Evolutionary conservation across 2,797 vertebrate species (phyloP), one percentile per base, ranked within the genome.

Genomic region (Scomberomorus guttatus): DNA sequence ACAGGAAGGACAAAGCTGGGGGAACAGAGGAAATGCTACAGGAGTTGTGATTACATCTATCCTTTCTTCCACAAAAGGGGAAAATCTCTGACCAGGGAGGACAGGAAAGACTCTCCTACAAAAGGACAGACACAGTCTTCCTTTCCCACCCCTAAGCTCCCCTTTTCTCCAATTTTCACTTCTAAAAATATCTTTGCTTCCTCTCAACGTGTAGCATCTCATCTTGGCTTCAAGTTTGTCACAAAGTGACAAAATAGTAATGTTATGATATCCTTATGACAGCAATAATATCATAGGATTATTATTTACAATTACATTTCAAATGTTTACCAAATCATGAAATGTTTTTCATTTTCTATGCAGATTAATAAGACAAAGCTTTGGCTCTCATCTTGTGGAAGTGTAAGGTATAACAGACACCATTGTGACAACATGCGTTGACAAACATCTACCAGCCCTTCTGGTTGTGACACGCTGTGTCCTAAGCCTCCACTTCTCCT

Each of bases 81-180:
- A 39, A 46, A 14, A 44, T 52, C 15, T 54, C 32, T 34, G 46
- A 75, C 6, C 24, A 65, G 12, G 32, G 50, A n/a, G 61, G 61
- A 80, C 70, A 84, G 83, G 73, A 90, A 84, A 77, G 55, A 82
- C 77, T 66, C 75, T 55, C 55, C 65, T 13, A 79, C 67, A 70
- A 66, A 66, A 18, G 32, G 61, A 73, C 8, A 58, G 44, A 77
- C 54, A 52, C 22, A 0, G 58, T 46, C 52, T 73, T 81, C 75
- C 61, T 79, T 56, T 82, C 66, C 59, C 63, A 55, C 58, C 37
- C 42, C 13, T 17, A 14, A 44, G 66, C 56, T 62, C 56, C 44
- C 66, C 64, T 20, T 50, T 50, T 48, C 17, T 39, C 39, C 37
- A 50, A 24, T 59, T 75, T 42, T 20, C 17, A 54, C 59, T n/a